Evolutionary conservation across 1,140 invertebrate species (phyloP), one percentile per base, ranked within the genome.

Genomic region (Ooceraea biroi): DNA sequence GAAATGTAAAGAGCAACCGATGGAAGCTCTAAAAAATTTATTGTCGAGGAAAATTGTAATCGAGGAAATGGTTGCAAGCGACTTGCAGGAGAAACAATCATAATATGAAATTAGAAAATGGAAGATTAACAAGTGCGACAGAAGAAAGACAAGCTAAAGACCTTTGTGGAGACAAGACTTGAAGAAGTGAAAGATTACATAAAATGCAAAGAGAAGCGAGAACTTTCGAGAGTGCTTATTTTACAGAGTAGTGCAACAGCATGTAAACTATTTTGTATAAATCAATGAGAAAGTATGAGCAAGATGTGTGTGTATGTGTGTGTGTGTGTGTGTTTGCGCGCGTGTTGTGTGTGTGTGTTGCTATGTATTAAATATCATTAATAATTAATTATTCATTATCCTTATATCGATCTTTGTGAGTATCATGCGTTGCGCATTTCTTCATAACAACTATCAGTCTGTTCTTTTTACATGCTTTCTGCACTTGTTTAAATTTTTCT

Each of bases 201-300:
- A 30, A 72, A 36, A 57, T 57, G 50, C 27, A 60, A 1, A 27
- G 60, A 46, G 36, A 74, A 74, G 44, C 19, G 0, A n/a, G 22
- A 7, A 60, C 19, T 65, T 2, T 50, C 1, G 22, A 73, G 60
- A 50, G 12, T 4, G 27, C 12, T 76, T 76, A 8, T 48, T 63
- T 63, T 63, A 25, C 48, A 76, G 19, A 14, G 22, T 76, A 22
- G 12, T 55, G 52, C 36, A 30, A 50, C 12, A 50, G 25, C 22
- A 65, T 50, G 27, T 77, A 77, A 77, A 65, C 44, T 65, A 77
- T 65, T 50, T 77, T 77, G 73, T 77, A 65, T 65, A 77, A 77
- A 77, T 77, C 27, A 41, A 12, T 65, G 60, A 65, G 10, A 57
- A 27, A 63, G n/a, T 12, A 1, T 30, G 25, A 36, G 7, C 7